Conservation (phyloP, 2,797 vertebrate genomes). For the Trachurus trachurus region DNA sequence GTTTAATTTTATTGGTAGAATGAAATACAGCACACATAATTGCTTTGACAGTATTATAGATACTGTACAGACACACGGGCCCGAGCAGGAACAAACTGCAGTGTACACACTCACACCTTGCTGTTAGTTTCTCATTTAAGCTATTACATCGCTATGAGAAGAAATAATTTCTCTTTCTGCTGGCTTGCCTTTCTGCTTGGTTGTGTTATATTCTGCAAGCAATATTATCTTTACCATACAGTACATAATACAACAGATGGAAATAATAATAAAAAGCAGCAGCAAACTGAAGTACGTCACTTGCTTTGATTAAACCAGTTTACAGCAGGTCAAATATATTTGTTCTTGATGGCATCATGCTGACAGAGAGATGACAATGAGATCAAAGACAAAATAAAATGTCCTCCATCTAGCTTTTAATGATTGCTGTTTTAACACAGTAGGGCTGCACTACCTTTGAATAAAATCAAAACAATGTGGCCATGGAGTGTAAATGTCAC, state of each 20-base stretch:
- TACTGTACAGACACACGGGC: conserved; percentile 57
- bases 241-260: conserved; percentile 7
- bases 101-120: conserved; percentile 38
- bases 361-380: conserved; percentile 84
- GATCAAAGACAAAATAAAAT: conserved; percentile 76
- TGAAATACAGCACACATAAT: conserved; percentile 69
- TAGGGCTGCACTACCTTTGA: conserved; percentile 70
- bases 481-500: conserved; percentile 1
- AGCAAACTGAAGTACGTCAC: conserved; percentile 6
- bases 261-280: conserved; percentile 9
- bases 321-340: conserved; percentile 23
- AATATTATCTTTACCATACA: conserved; percentile 12
- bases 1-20: conserved; percentile 70
- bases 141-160: conserved; percentile 9
- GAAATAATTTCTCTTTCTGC: conserved; percentile 23
- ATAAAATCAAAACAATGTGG: neutral
- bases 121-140: conserved; percentile 35
- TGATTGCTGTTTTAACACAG: conserved; percentile 67
- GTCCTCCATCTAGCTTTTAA: conserved; percentile 47
- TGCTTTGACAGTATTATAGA: conserved; percentile 65
- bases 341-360: conserved; percentile 77
- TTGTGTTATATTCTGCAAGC: neutral
- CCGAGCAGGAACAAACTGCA: conserved; percentile 52
- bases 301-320: conserved; percentile 24
- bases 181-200: conserved; percentile 32